Evolutionary conservation across 2,113 vertebrate species (phyloP).

Genomic region (Carassius carassius): DNA sequence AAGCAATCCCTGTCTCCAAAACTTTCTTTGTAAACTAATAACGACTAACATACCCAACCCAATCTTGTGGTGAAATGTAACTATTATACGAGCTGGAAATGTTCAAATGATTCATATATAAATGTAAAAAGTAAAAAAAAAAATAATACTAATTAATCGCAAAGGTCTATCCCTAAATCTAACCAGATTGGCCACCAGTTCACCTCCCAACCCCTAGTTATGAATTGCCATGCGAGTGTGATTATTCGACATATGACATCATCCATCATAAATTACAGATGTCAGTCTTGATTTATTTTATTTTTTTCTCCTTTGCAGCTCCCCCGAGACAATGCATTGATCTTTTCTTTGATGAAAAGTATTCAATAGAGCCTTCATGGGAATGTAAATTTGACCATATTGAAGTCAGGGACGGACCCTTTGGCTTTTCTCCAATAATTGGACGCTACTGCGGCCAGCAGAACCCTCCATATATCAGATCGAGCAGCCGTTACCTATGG

Average conservation of each 20-base stretch:
- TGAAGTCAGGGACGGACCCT: slow-evolving; percentile 97
- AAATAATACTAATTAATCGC: no score
- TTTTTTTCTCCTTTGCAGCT: slow-evolving; percentile 75
- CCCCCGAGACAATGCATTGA: slow-evolving; percentile 97
- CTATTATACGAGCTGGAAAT: neutral
- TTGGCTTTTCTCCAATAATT: slow-evolving; percentile 96
- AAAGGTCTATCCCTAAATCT: neutral
- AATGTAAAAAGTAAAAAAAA: neutral
- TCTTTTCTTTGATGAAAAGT: slow-evolving; percentile 96
- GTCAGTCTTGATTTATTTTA: neutral
- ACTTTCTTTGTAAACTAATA: neutral
- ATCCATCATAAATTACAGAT: slow-evolving; percentile 5
- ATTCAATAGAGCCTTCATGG: slow-evolving; percentile 98
- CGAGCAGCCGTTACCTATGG: slow-evolving; percentile 96
- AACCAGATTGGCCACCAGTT: neutral
- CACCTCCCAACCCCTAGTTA: neutral
- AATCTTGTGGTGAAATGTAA: neutral
- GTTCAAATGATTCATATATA: neutral
- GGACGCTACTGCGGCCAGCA: slow-evolving; percentile 97
- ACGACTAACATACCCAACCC: neutral
- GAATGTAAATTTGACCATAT: slow-evolving; percentile 99
- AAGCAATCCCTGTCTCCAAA: neutral
- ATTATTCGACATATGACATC: neutral
- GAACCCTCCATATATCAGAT: slow-evolving; percentile 94
- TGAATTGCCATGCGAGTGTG: neutral